Evolutionary conservation across 2,888 invertebrate genomes (phyloP).

Genomic region (Sminthurides aquaticus): DNA sequence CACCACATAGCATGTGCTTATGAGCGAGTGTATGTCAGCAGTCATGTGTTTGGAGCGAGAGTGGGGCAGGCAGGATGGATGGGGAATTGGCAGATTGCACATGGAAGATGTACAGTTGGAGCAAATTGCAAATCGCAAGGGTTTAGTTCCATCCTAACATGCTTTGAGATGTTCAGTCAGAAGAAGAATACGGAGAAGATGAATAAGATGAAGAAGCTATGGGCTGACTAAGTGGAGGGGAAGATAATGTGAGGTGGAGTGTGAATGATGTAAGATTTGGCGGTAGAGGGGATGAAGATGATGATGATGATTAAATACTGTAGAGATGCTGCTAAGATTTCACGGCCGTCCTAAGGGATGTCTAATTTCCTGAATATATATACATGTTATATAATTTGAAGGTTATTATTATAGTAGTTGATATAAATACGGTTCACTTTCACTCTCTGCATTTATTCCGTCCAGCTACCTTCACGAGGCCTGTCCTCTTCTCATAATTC

Average conservation of each 20-base stretch:
- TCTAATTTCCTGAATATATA: slow-evolving; percentile 20
- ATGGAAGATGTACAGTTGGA: no score
- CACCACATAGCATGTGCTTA: no score
- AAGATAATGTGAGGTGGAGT: background rate
- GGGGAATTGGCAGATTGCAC: no score
- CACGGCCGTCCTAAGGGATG: slow-evolving; percentile 19
- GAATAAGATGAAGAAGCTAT: background rate
- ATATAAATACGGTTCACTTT: slow-evolving; percentile 3
- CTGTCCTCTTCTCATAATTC: no score
- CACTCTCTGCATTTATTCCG: slow-evolving; percentile 1
- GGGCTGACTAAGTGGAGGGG: background rate
- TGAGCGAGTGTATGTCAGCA: no score
- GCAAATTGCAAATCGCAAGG: no score
- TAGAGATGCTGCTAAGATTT: slow-evolving; percentile 14
- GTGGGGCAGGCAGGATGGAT: no score
- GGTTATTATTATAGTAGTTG: slow-evolving; percentile 15
- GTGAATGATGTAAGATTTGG: background rate
- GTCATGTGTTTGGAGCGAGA: no score
- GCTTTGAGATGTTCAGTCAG: no score
- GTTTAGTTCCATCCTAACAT: no score
- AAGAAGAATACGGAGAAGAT: background rate
- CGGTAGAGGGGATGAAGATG: background rate
- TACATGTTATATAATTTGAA: slow-evolving; percentile 23
- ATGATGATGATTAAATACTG: background rate
- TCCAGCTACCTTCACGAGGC: background rate